Base-by-base conservation (phyloP, 2,888 invertebrate species). In the Acanthopleura granulata region DNA sequence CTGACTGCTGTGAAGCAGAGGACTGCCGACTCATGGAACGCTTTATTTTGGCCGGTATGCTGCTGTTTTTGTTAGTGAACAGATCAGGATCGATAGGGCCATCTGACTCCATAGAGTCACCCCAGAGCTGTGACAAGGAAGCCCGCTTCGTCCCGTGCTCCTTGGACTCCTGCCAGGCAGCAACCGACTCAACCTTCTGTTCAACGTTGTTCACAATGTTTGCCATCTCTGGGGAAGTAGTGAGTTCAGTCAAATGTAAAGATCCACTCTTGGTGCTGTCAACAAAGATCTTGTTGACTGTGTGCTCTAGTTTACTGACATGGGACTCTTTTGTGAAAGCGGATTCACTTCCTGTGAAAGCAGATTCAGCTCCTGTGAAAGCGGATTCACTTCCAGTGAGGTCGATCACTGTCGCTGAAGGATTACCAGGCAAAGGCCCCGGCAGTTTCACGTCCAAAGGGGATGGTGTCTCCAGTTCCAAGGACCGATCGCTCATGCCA, bases 41-140 rank as follows among this genome's bases (percentile, higher is more conserved):
- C 72, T 79, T 79, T 40, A 77, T 75, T 27, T 79, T 79, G 16
- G 78, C 72, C 57, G 51, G 75, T 15, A 69, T 75, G 22, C 77
- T 74, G 57, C 22, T 57, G 9, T 27, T 51, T n/a, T 71, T 70
- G 30, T 76, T 74, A 0, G 74, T 74, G 51, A 74, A 72, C 29
- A 71, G 49, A 50, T 76, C 74, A 12, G 74, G 73, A 49, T 77
- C 76, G 12, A 71, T 75, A 70, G 84, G 84, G 80, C 85, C 84
- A 77, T 83, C 84, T 81, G 84, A 85, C 72, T 83, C 84, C 79
- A 83, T 83, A 80, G 86, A 84, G 84, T 85, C 85, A 77, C 77
- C 82, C 84, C 85, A 84, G 81, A 83, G 80, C 70, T 81, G 86
- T 84, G 86, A 86, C 82, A 84, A 85, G 82, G 87, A 87, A 84